phyloP scores from a whole-genome alignment of 2,797 vertebrate genomes.

The Phaenicophaeus curvirostris region DNA sequence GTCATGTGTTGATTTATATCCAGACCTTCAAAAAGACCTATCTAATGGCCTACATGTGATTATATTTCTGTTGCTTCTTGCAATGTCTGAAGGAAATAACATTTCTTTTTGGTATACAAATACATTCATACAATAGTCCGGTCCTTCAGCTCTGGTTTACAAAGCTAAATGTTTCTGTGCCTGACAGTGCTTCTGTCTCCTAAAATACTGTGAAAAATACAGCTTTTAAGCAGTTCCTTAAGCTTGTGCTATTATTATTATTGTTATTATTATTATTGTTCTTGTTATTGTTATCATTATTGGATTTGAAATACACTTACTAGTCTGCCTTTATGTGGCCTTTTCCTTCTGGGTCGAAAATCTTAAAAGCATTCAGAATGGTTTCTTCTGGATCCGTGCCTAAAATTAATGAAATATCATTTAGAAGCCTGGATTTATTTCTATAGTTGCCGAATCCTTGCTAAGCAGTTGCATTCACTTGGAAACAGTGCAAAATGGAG shows the following conservation, averaged over 20 bases:
- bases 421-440: slow-evolving; percentile 32
- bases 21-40: slow-evolving; percentile 65
- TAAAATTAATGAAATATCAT: slow-evolving; percentile 70
- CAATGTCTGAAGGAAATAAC: slow-evolving; percentile 60
- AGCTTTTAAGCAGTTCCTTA: slow-evolving; percentile 31
- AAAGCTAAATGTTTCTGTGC: slow-evolving; percentile 1
- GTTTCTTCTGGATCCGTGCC: slow-evolving; percentile 92
- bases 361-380: slow-evolving; percentile 90
- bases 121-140: not conserved
- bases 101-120: slow-evolving; percentile 47
- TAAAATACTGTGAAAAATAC: not conserved
- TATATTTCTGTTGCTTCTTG: slow-evolving; percentile 55
- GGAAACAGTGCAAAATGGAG: slow-evolving; percentile 53
- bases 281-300: not conserved
- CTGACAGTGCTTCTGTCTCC: not conserved
- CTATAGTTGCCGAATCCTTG: slow-evolving; percentile 1
- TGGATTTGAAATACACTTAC: slow-evolving; percentile 77
- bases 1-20: slow-evolving; percentile 55
- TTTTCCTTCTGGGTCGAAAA: slow-evolving; percentile 88
- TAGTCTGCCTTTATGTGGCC: slow-evolving; percentile 89
- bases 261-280: not conserved
- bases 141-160: not conserved
- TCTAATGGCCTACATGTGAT: slow-evolving; percentile 70
- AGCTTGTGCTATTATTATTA: not conserved
- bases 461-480: slow-evolving; percentile 33